These are phyloP conservation scores for Drosophila triauraria DNA, from an alignment of 1,140 invertebrate genomes.

Conservation along the genomic window DNA sequence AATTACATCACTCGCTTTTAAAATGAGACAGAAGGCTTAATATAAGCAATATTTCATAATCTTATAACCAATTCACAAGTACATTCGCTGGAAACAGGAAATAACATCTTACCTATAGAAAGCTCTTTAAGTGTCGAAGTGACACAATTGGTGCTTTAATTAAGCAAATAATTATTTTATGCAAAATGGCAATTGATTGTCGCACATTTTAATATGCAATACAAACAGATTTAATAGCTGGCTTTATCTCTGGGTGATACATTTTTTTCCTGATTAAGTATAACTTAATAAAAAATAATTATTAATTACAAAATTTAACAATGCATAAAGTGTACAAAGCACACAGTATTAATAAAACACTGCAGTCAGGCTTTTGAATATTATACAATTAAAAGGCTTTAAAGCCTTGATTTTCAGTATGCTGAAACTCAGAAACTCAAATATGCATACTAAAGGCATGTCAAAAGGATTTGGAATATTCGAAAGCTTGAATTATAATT, in stretches of 20 bases:
- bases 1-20: neutral
- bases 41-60: neutral
- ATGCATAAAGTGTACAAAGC: neutral
- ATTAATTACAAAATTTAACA: neutral
- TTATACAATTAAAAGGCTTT: neutral
- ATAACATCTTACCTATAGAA: too few relatives aligned
- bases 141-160: slow-evolving; percentile 1
- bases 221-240: neutral
- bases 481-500: neutral
- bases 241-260: too few relatives aligned
- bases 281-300: neutral
- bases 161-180: slow-evolving; percentile 10
- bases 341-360: neutral
- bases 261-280: neutral
- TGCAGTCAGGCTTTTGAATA: neutral
- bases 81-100: neutral
- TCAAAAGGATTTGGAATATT: neutral
- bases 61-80: neutral
- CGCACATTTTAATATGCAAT: neutral
- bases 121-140: neutral
- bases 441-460: neutral
- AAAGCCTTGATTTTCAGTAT: neutral
- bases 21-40: too few relatives aligned
- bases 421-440: too few relatives aligned
- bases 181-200: neutral